Conservation (phyloP, 1,140 invertebrate genomes). For the Diprion similis region DNA sequence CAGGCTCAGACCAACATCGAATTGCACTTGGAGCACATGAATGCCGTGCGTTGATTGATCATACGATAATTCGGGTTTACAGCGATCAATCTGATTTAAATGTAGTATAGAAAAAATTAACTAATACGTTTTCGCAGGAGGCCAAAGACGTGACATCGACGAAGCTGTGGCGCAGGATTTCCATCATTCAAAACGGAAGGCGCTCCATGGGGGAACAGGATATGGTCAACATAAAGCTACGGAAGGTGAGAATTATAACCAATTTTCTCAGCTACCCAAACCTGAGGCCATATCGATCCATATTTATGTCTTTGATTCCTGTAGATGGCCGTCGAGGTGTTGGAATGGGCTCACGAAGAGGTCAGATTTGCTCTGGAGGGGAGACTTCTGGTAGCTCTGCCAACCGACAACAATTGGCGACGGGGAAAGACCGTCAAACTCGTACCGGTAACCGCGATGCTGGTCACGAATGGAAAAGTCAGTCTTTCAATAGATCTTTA, state of each 20-base stretch:
- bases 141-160: slow-evolving; percentile 87
- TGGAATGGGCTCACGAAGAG: slow-evolving; percentile 93
- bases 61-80: background rate
- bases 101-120: slow-evolving; percentile 12
- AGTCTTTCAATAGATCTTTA: slow-evolving; percentile 25
- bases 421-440: slow-evolving; percentile 87
- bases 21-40: slow-evolving; percentile 92
- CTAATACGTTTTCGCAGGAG: slow-evolving; percentile 61
- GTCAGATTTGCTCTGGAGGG: slow-evolving; percentile 88
- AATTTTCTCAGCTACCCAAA: background rate
- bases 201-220: slow-evolving; percentile 79
- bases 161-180: slow-evolving; percentile 89
- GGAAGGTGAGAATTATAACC: slow-evolving; percentile 67
- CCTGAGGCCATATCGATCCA: background rate
- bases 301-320: slow-evolving; percentile 9
- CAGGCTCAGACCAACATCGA: slow-evolving; percentile 93
- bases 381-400: slow-evolving; percentile 83
- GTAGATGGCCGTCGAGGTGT: slow-evolving; percentile 87
- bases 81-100: slow-evolving; percentile 18
- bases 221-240: slow-evolving; percentile 85
- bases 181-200: slow-evolving; percentile 75
- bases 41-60: slow-evolving; percentile 67
- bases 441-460: slow-evolving; percentile 83
- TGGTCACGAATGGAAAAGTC: slow-evolving; percentile 88
- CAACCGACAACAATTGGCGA: slow-evolving; percentile 89